Base-by-base conservation (phyloP, 2,113 vertebrate species). In the Pelmatolapia mariae region DNA sequence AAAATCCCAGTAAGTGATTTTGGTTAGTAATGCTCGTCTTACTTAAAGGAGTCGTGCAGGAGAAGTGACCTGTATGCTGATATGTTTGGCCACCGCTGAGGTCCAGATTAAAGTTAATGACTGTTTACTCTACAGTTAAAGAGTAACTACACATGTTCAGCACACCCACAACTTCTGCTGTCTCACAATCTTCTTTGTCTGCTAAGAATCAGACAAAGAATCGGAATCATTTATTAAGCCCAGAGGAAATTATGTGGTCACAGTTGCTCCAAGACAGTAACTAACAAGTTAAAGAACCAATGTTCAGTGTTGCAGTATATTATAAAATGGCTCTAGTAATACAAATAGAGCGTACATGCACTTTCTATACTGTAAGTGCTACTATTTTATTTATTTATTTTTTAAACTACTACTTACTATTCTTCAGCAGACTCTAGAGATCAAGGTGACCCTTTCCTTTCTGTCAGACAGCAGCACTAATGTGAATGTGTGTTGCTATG, bases 91-190 rank as follows among this genome's bases (percentile, higher is more conserved):
- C 18, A n/a, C 82, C 36, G 54, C 86, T 71, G 83, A 78, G 54
- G 40, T 68, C 33, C 50, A 4, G 31, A 53, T 71, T 36, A 81
- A 31, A 82, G 81, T 54, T 19, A 29, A 82, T 2, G 61, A 10
- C 61, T 95, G 89, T 95, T 95, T 91, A 59, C 87, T 87, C 66
- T 73, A 1, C 38, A 66, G 93, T 91, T 93, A 94, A 94, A 94
- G 68, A 90, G 86, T 94, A 92, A 93, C 91, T 5, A 7, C 81
- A 61, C 56, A 61, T 26, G 54, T 68, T 61, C n/a, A 68, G 10
- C 22, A 47, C 80, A 9, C 86, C 40, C 73, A 86, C 53, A 78
- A 59, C 85, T 36, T 87, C 13, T 29, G 5, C 29, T 61, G 43
- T 68, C 7, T 3, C 9, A n/a, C 83, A 33, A 36, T 52, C 53